Conservation (phyloP, 2,888 invertebrate genomes). For the Uloborus plumipes region DNA sequence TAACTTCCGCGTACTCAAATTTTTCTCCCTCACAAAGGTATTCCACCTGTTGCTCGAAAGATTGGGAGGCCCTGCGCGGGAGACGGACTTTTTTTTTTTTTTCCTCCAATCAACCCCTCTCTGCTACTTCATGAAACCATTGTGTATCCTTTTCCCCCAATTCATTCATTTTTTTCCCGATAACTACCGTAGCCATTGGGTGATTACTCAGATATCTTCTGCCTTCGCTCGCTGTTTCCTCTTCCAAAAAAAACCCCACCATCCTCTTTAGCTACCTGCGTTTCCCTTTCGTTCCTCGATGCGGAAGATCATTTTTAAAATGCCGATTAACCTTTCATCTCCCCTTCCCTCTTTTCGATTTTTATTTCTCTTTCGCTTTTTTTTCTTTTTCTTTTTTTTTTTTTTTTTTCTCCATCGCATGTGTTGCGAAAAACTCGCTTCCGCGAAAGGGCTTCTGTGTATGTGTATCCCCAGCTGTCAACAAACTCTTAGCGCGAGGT, state of each 20-base stretch:
- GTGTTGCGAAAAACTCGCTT: neutral
- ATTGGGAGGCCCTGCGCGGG: conserved; percentile 23
- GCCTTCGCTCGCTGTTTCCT: too few species aligned
- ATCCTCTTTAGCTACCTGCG: conserved; percentile 14
- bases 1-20: neutral
- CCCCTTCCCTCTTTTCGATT: conserved; percentile 19
- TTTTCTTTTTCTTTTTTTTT: neutral
- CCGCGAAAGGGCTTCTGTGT: neutral
- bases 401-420: neutral
- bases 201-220: conserved; percentile 38
- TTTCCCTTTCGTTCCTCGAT: conserved; percentile 10
- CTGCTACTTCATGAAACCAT: conserved; percentile 41
- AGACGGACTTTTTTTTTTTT: too few species aligned
- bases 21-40: neutral
- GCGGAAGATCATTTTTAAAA: conserved; percentile 18
- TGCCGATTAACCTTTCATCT: conserved; percentile 20
- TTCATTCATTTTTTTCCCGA: too few species aligned
- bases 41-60: conserved; percentile 50
- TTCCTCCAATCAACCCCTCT: too few species aligned
- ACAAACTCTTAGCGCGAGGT: too few species aligned
- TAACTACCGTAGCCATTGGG: too few species aligned
- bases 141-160: conserved; percentile 55
- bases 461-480: neutral
- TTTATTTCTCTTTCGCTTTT: conserved; percentile 1
- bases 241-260: neutral